A percentile compares a stretch with the other conserved stretches of the same genome.
phyloP scores from a whole-genome alignment of 2,888 invertebrate genomes.

The Calliopum simillimum region DNA sequence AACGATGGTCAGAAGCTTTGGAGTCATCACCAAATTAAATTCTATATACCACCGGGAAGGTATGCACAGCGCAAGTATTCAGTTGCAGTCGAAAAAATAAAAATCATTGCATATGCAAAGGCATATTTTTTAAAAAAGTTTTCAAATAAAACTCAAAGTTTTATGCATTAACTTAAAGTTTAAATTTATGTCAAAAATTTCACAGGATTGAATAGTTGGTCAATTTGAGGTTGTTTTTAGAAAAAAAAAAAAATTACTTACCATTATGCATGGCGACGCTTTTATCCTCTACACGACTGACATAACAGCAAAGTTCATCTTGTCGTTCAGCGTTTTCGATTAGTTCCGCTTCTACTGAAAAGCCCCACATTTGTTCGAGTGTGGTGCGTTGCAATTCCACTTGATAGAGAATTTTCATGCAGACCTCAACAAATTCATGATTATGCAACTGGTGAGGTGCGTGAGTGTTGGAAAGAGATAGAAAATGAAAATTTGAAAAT shows the following conservation, averaged over 20 bases:
- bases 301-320: constrained; percentile 97
- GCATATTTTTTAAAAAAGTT: too few species aligned
- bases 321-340: constrained; percentile 96
- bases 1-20: too few species aligned
- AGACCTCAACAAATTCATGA: constrained; percentile 95
- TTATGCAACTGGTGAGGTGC: constrained; percentile 81
- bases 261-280: constrained; percentile 97
- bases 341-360: constrained; percentile 96
- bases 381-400: constrained; percentile 91
- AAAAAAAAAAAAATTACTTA: constrained; percentile 68
- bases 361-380: constrained; percentile 97
- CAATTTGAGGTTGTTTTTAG: neutral
- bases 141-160: too few species aligned
- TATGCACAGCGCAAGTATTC: too few species aligned
- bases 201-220: too few species aligned
- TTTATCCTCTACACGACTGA: constrained; percentile 94
- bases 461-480: neutral
- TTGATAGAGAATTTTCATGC: constrained; percentile 96
- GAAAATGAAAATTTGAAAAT: neutral
- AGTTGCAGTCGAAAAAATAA: too few species aligned
- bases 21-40: too few species aligned
- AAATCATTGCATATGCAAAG: too few species aligned
- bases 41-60: too few species aligned
- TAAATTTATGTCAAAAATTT: too few species aligned
- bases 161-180: neutral